These are phyloP conservation scores for Vandiemenella viatica DNA, from an alignment of 2,888 invertebrate genomes.

Conservation along the genomic window DNA sequence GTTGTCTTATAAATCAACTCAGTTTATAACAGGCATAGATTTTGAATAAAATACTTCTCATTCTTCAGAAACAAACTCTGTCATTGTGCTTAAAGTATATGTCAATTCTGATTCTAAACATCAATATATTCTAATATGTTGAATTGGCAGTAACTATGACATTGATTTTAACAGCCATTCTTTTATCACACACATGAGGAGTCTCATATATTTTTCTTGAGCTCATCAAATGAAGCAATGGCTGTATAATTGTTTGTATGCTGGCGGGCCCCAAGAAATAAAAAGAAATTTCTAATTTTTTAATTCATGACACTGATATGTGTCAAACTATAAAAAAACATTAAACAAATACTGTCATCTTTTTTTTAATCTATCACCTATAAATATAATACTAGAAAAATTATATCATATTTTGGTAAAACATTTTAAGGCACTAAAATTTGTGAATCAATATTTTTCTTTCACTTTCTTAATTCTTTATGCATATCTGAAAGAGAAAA, in stretches of 20 bases:
- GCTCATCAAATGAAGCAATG: not conserved
- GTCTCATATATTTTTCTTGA: not conserved
- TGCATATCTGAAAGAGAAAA: constrained; percentile 3
- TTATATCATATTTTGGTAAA: constrained; percentile 5
- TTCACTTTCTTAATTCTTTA: constrained; percentile 6
- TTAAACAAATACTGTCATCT: constrained; percentile 3
- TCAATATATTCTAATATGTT: too few relatives aligned
- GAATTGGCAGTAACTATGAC: too few relatives aligned
- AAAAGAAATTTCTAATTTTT: constrained; percentile 1
- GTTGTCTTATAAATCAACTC: not conserved
- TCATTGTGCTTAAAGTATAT: too few relatives aligned
- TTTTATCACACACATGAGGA: not conserved
- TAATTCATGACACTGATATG: constrained; percentile 2
- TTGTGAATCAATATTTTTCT: constrained; percentile 10
- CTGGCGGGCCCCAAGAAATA: constrained; percentile 7
- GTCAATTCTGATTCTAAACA: too few relatives aligned
- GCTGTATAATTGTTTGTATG: constrained; percentile 2
- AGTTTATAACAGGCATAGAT: not conserved
- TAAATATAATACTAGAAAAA: constrained; percentile 10
- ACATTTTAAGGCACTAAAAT: constrained; percentile 13
- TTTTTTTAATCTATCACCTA: constrained; percentile 4
- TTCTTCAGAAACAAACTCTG: not conserved
- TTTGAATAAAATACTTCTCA: not conserved
- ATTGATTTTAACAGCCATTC: not conserved
- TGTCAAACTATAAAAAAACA: constrained; percentile 4